phyloP scores from a whole-genome alignment of 1,140 invertebrate genomes.

The Antheraea pernyi region DNA sequence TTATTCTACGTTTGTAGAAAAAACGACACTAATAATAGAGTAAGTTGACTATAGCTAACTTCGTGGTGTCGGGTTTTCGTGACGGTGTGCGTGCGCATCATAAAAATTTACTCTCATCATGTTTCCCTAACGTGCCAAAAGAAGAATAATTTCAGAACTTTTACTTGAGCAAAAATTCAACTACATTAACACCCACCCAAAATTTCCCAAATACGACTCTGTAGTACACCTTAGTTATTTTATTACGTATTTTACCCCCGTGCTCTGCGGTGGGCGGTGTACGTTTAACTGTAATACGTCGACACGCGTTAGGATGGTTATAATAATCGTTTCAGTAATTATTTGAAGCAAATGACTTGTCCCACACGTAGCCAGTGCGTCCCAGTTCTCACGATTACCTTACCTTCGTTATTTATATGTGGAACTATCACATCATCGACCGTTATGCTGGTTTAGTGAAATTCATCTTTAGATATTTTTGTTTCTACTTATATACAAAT shows the following conservation, averaged over 20 bases:
- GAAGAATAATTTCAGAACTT: no score
- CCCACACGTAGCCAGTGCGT: conserved; percentile 27
- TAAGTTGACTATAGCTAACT: no score
- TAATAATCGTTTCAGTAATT: conserved; percentile 61
- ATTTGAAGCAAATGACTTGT: conserved; percentile 57
- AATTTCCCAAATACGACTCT: neutral
- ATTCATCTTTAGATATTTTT: neutral
- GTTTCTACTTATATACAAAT: no score
- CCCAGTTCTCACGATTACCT: conserved; percentile 45
- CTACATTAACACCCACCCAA: neutral
- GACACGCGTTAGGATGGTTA: conserved; percentile 50
- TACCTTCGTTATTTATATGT: neutral
- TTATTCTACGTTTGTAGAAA: no score
- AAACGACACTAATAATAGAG: no score
- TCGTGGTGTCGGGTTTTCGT: no score
- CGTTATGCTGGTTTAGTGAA: neutral
- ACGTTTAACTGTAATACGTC: conserved; percentile 63
- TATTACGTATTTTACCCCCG: conserved; percentile 54
- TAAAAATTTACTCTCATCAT: no score
- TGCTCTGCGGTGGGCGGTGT: conserved; percentile 49
- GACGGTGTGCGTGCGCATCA: no score
- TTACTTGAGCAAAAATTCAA: neutral
- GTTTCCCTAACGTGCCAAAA: no score
- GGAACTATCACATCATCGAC: neutral
- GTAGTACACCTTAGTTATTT: conserved; percentile 44